A percentile compares a stretch with the other conserved stretches of the same genome.
These are phyloP conservation scores for Crypturellus tataupa DNA, from an alignment of 2,797 vertebrate genomes.

Conservation along the genomic window DNA sequence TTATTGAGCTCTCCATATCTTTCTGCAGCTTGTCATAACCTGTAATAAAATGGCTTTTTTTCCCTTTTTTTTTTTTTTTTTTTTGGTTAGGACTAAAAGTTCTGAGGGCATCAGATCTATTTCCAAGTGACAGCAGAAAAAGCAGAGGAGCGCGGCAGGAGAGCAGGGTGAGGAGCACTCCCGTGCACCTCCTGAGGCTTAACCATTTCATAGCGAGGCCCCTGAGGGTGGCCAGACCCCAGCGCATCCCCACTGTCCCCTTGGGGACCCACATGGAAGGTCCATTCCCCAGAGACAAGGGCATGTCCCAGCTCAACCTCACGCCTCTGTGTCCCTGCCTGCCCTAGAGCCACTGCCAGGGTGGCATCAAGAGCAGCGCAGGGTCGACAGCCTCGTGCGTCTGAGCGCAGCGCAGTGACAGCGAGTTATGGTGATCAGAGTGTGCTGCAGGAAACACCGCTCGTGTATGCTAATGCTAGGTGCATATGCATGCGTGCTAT, in stretches of 20 bases:
- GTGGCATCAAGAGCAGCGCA: background rate
- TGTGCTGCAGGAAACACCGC: background rate
- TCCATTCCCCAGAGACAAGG: too few relatives aligned
- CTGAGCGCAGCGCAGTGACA: background rate
- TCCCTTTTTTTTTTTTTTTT: slow-evolving; percentile 36
- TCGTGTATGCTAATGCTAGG: accelerated
- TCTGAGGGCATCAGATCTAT: slow-evolving; percentile 84
- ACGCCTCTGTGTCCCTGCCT: background rate
- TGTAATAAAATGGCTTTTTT: slow-evolving; percentile 82
- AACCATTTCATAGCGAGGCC: background rate
- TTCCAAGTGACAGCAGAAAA: slow-evolving; percentile 79
- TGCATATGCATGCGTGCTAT: background rate
- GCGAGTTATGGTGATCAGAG: background rate
- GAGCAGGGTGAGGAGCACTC: slow-evolving; percentile 34
- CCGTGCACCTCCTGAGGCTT: slow-evolving; percentile 36
- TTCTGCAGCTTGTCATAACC: slow-evolving; percentile 85
- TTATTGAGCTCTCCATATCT: slow-evolving; percentile 79
- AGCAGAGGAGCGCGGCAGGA: slow-evolving; percentile 53
- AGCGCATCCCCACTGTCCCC: background rate
- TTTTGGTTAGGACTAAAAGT: slow-evolving; percentile 73
- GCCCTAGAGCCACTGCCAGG: background rate
- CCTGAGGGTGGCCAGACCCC: background rate
- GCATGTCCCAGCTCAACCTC: background rate
- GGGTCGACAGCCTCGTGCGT: background rate
- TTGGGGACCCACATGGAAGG: background rate